Percentiles rank a stretch among this genome's conserved stretches.
phyloP scores from a whole-genome alignment of 2,888 invertebrate species.

The Agrochola circellaris region DNA sequence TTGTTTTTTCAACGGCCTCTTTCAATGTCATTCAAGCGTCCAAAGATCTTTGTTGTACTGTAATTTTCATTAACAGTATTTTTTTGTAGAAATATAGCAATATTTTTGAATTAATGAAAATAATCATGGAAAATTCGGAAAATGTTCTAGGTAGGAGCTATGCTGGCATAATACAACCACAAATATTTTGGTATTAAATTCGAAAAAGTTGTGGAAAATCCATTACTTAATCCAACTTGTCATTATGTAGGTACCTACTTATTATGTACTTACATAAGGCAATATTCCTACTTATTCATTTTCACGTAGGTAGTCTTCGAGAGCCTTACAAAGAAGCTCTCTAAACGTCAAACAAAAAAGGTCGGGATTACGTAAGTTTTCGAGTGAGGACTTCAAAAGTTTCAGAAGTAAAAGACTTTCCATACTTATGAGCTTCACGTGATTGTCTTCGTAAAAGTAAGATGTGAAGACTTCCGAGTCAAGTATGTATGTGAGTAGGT shows the following conservation, averaged over 20 bases:
- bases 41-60: neutral
- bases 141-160: neutral
- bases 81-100: neutral
- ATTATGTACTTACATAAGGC: neutral
- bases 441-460: constrained; percentile 11
- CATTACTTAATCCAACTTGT: neutral
- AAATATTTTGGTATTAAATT: neutral
- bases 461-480: neutral
- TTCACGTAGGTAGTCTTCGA: neutral
- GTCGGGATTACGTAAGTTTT: constrained; percentile 14
- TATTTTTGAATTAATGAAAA: neutral
- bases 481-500: neutral
- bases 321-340: neutral
- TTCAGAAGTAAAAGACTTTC: constrained; percentile 39
- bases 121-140: neutral
- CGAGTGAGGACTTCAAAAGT: constrained; percentile 14
- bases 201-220: neutral
- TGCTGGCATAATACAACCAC: neutral
- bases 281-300: neutral
- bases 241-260: too few relatives aligned
- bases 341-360: constrained; percentile 20
- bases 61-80: neutral
- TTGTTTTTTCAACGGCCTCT: neutral
- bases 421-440: neutral
- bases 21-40: neutral